Percentiles rank a stretch among this genome's conserved stretches.
These are phyloP conservation scores for Prolemur simus DNA, from an alignment of 2,113 vertebrate species.

Conservation along the genomic window DNA sequence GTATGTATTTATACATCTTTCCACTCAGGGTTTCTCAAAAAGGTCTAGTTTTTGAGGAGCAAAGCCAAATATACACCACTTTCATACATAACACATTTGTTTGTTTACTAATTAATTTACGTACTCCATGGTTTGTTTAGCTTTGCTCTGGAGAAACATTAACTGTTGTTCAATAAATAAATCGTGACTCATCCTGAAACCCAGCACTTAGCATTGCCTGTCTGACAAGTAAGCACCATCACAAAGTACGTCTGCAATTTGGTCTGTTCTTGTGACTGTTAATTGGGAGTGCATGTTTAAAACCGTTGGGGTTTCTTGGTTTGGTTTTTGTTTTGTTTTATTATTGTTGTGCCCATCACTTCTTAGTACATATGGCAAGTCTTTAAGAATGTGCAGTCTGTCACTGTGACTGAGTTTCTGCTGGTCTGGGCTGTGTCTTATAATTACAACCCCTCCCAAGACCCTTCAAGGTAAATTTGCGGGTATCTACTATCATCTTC, in stretches of 20 bases:
- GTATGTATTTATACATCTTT: neutral
- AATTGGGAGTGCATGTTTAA: neutral
- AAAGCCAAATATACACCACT: neutral
- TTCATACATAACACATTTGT: neutral
- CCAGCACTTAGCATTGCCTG: neutral
- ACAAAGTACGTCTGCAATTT: neutral
- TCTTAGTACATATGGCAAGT: neutral
- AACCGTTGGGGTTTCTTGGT: neutral
- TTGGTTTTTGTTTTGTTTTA: neutral
- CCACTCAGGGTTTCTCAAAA: neutral
- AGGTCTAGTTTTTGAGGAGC: neutral
- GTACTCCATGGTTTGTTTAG: neutral
- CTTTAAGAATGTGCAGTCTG: neutral
- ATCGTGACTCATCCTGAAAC: neutral
- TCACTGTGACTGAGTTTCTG: neutral
- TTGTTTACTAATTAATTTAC: neutral
- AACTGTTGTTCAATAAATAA: neutral
- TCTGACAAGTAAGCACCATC: neutral
- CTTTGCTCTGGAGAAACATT: neutral
- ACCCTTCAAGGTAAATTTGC: neutral
- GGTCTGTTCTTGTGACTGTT: neutral
- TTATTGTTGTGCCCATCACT: neutral
- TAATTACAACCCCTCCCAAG: neutral
- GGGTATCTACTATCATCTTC: neutral
- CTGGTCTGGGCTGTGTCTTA: neutral